Conservation (phyloP, 1,140 invertebrate genomes). For the Medauroidea extradentata region DNA sequence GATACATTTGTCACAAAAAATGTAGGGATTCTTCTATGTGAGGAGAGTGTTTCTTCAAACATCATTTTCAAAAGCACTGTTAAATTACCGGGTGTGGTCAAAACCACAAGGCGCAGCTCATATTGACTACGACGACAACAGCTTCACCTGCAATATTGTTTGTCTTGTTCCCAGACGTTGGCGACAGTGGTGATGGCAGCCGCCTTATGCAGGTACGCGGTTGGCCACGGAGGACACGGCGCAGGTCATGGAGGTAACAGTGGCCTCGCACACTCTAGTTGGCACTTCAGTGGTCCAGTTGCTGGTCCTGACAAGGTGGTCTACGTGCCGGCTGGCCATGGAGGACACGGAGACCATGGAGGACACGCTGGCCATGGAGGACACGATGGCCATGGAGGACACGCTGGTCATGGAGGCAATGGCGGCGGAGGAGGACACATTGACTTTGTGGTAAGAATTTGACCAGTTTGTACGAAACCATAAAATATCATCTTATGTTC, state of each 20-base stretch:
- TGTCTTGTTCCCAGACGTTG: not conserved
- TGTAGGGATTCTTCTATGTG: too few species aligned
- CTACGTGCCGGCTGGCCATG: not conserved
- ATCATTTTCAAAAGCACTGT: too few species aligned
- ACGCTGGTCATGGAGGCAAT: not conserved
- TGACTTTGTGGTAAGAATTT: not conserved
- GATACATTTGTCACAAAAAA: too few species aligned
- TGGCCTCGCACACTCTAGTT: constrained; percentile 39
- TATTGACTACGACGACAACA: too few species aligned
- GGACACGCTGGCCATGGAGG: not conserved
- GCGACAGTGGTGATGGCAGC: not conserved
- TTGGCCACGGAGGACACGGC: not conserved
- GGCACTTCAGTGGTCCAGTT: constrained; percentile 44
- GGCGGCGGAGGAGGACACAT: not conserved
- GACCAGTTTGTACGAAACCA: not conserved
- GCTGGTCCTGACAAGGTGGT: constrained; percentile 37
- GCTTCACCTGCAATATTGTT: too few species aligned
- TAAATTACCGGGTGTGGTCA: too few species aligned
- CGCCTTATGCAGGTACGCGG: not conserved
- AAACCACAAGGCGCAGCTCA: too few species aligned
- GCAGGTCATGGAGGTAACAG: not conserved
- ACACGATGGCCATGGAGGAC: not conserved
- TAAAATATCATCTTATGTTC: not conserved
- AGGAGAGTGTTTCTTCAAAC: too few species aligned
- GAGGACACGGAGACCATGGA: not conserved